Percentiles rank a stretch among this genome's conserved stretches.
Evolutionary conservation across 2,888 invertebrate species (phyloP).

Genomic region (Drosophila nigricruria): DNA sequence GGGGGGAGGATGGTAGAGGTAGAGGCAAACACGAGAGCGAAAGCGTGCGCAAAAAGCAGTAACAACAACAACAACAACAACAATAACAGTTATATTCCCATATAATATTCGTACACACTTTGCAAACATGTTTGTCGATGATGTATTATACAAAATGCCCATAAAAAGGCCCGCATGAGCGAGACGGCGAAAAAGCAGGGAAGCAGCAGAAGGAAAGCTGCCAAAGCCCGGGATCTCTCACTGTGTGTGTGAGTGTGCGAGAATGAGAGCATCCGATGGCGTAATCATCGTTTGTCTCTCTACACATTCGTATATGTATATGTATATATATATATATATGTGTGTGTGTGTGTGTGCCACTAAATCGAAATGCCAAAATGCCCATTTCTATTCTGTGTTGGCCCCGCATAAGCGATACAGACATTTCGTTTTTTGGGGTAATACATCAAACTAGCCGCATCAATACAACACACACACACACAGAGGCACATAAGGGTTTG

Average conservation of each 20-base stretch:
- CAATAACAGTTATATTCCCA: conserved; percentile 81
- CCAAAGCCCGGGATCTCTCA: conserved; percentile 28
- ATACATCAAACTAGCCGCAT: conserved; percentile 85
- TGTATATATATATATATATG: conserved; percentile 13
- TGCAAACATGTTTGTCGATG: conserved; percentile 84
- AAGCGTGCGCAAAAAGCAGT: conserved; percentile 74
- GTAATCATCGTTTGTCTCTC: conserved; percentile 81
- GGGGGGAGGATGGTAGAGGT: background rate
- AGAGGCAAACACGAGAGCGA: conserved; percentile 54
- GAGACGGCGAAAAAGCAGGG: conserved; percentile 61
- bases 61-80: conserved; percentile 58
- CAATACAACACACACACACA: conserved; percentile 72
- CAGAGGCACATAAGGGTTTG: conserved; percentile 14
- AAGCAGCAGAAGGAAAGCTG: conserved; percentile 12
- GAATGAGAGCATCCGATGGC: conserved; percentile 79
- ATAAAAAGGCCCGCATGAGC: conserved; percentile 83
- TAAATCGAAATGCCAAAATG: conserved; percentile 82
- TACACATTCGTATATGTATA: conserved; percentile 24
- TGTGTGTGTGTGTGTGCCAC: conserved; percentile 65
- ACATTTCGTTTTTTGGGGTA: conserved; percentile 81
- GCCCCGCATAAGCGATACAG: conserved; percentile 82
- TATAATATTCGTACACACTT: conserved; percentile 83
- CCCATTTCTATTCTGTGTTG: conserved; percentile 80
- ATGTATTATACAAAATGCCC: conserved; percentile 84
- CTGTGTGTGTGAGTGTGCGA: conserved; percentile 41